Evolutionary conservation across 2,113 vertebrate species (phyloP).

Genomic region (Lepisosteus osseus): DNA sequence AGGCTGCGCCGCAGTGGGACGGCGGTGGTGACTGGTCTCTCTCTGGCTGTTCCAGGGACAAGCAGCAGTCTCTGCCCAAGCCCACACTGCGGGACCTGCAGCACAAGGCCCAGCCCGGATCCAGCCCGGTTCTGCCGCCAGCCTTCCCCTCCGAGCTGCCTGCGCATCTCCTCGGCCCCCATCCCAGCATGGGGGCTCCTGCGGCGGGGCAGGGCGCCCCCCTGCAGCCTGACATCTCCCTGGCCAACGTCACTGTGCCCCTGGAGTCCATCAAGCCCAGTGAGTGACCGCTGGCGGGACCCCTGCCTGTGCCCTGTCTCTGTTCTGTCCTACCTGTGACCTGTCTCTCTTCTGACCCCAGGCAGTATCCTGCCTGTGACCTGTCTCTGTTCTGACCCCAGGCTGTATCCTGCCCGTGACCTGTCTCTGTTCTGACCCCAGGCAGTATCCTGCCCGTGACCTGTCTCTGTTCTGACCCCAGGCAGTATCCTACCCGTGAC

Average conservation of each 20-base stretch:
- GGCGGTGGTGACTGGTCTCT: background rate
- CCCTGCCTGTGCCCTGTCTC: no score
- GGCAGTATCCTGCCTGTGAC: no score
- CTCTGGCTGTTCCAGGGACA: constrained; percentile 71
- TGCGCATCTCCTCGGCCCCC: constrained; percentile 39
- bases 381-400: no score
- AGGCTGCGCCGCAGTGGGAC: no score
- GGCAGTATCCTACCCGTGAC: no score
- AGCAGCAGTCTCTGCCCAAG: constrained; percentile 73
- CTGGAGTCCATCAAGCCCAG: constrained; percentile 96
- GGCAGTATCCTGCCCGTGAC: no score
- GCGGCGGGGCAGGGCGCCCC: constrained; percentile 37
- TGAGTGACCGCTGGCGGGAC: constrained; percentile 54
- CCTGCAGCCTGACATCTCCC: constrained; percentile 66
- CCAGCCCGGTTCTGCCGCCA: constrained; percentile 27
- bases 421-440: no score
- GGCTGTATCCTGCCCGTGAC: no score
- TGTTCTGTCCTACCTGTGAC: no score
- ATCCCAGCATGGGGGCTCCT: constrained; percentile 36
- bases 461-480: no score
- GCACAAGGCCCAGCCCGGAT: constrained; percentile 62
- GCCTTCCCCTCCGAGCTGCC: constrained; percentile 48
- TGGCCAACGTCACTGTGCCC: constrained; percentile 81
- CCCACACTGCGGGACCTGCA: constrained; percentile 87
- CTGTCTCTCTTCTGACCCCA: no score